Evolutionary conservation across 1,140 invertebrate genomes (phyloP).

Genomic region (Ditylenchus dipsaci): DNA sequence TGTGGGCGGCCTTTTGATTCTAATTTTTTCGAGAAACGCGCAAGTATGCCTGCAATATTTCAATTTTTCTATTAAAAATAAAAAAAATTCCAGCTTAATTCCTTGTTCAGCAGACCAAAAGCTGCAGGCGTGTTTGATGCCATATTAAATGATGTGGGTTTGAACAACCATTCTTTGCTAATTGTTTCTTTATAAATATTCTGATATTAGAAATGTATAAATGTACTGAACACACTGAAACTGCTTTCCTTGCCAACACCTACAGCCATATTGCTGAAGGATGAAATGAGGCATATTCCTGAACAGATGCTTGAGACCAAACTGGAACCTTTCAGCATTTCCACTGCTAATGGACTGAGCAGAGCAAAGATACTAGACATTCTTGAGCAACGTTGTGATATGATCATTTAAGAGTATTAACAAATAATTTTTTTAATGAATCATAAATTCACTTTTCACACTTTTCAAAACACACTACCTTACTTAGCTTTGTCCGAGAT

Average conservation of each 20-base stretch:
- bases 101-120: slow-evolving; percentile 16
- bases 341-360: slow-evolving; percentile 6
- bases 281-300: slow-evolving; percentile 39
- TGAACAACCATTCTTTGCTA: neutral
- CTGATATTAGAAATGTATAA: slow-evolving; percentile 31
- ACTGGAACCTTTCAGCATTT: slow-evolving; percentile 33
- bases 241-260: slow-evolving; percentile 35
- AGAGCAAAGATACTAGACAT: slow-evolving; percentile 22
- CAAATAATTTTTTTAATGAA: too few species aligned
- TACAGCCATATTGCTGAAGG: slow-evolving; percentile 37
- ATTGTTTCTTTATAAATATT: neutral
- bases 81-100: slow-evolving; percentile 35
- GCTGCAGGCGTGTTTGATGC: slow-evolving; percentile 23
- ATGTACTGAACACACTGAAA: slow-evolving; percentile 33
- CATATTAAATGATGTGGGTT: slow-evolving; percentile 22
- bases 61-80: too few species aligned
- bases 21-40: too few species aligned
- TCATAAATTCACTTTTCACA: too few species aligned
- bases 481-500: too few species aligned
- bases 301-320: slow-evolving; percentile 38
- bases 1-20: too few species aligned
- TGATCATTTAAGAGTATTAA: slow-evolving; percentile 2
- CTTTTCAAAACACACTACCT: too few species aligned
- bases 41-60: too few species aligned
- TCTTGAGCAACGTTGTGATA: slow-evolving; percentile 42